Conservation (phyloP, 2,888 invertebrate species). For the Ormyrus rosae region DNA sequence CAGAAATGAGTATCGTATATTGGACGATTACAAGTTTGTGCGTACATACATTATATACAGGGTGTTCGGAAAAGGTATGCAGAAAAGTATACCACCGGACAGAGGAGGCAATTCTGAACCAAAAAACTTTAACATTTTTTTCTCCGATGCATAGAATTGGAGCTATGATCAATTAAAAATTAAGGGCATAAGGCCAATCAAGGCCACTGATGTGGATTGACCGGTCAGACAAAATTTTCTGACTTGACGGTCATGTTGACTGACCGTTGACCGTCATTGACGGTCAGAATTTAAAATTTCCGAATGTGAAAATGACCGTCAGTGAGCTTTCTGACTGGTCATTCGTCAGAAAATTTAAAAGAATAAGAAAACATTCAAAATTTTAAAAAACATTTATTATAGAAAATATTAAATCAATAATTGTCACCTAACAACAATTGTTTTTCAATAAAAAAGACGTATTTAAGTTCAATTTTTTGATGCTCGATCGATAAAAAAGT, state of each 20-base stretch:
- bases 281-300: background rate
- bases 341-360: background rate
- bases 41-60: too few relatives aligned
- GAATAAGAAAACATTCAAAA: background rate
- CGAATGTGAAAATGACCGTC: conserved; percentile 3
- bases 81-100: too few relatives aligned
- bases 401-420: background rate
- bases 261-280: background rate
- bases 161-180: too few relatives aligned
- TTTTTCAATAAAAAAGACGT: too few relatives aligned
- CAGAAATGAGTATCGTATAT: background rate
- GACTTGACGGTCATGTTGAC: conserved; percentile 2
- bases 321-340: background rate
- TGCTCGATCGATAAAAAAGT: background rate
- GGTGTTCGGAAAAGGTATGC: too few relatives aligned
- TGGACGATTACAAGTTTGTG: too few relatives aligned
- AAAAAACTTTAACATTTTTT: too few relatives aligned
- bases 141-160: too few relatives aligned
- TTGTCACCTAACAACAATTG: too few relatives aligned
- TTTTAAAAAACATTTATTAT: background rate
- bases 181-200: too few relatives aligned
- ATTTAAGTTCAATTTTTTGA: too few relatives aligned
- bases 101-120: too few relatives aligned
- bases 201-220: background rate
- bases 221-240: background rate